Evolutionary conservation across 2,113 vertebrate species (phyloP).

Genomic region (Podilymbus podiceps): DNA sequence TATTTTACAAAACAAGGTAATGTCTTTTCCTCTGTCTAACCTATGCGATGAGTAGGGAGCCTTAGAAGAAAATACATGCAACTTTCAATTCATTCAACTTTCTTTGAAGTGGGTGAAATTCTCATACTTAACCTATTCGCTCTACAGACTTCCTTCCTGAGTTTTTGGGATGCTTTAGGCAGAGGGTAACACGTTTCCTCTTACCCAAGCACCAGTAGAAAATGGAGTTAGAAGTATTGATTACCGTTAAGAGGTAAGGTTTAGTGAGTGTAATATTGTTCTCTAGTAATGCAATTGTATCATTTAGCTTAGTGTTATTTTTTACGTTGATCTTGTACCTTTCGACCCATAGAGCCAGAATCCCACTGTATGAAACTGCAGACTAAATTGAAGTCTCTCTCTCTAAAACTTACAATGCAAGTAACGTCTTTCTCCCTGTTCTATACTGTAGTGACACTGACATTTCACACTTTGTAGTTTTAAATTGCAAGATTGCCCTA

Average conservation of each 20-base stretch:
- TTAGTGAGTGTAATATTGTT: not conserved
- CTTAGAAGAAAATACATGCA: not conserved
- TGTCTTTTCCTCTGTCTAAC: not conserved
- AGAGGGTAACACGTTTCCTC: not conserved
- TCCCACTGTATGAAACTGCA: not conserved
- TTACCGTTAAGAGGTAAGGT: not conserved
- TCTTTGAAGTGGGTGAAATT: not conserved
- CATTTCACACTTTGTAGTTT: not conserved
- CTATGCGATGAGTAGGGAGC: not conserved
- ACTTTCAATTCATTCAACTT: not conserved
- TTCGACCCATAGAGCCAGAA: not conserved
- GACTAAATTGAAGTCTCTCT: not conserved
- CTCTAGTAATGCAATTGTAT: not conserved
- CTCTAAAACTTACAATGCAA: not conserved
- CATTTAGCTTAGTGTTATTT: not conserved
- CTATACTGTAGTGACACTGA: not conserved
- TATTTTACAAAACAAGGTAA: constrained; percentile 29
- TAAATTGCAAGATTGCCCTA: not conserved
- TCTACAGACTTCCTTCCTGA: not conserved
- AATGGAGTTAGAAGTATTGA: not conserved
- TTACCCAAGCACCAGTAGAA: not conserved
- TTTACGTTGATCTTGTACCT: not conserved
- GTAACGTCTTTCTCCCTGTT: not conserved
- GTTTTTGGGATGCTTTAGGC: not conserved
- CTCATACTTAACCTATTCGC: not conserved